Conservation (phyloP, 2,888 invertebrate species). For the Nudaria mundana region DNA sequence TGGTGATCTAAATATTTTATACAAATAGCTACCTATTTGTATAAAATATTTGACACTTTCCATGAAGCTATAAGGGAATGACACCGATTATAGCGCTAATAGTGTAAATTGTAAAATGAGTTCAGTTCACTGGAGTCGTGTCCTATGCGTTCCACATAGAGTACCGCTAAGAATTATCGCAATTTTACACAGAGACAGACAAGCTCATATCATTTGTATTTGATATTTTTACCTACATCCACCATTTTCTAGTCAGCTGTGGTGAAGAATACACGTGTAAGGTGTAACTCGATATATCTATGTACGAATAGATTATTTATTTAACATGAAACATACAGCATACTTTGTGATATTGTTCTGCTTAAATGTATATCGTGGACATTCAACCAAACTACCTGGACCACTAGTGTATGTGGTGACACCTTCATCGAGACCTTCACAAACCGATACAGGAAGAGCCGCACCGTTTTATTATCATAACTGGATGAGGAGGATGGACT, state of each 20-base stretch:
- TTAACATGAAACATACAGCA: constrained; percentile 51
- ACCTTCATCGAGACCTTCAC: constrained; percentile 49
- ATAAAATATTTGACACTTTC: constrained; percentile 78
- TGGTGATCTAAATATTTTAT: constrained; percentile 46
- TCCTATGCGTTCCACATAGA: constrained; percentile 61
- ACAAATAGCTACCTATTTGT: too few relatives aligned
- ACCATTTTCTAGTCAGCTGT: constrained; percentile 60
- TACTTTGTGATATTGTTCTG: constrained; percentile 42
- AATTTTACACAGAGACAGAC: constrained; percentile 48
- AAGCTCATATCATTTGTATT: constrained; percentile 34
- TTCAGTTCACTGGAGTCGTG: constrained; percentile 64
- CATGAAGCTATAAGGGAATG: constrained; percentile 44
- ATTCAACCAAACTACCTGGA: constrained; percentile 52
- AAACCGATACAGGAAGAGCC: constrained; percentile 51
- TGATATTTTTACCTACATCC: constrained; percentile 41
- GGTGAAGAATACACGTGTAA: constrained; percentile 46
- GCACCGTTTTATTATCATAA: constrained; percentile 71
- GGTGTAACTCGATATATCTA: constrained; percentile 32
- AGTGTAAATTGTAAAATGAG: constrained; percentile 65
- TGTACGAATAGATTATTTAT: constrained; percentile 39
- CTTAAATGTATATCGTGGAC: constrained; percentile 38
- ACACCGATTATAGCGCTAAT: constrained; percentile 65
- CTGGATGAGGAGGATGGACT: constrained; percentile 70
- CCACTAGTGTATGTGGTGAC: constrained; percentile 72
- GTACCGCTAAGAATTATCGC: constrained; percentile 78